These are phyloP conservation scores for Bembecia ichneumoniformis DNA, from an alignment of 2,888 invertebrate genomes.

Conservation along the genomic window DNA sequence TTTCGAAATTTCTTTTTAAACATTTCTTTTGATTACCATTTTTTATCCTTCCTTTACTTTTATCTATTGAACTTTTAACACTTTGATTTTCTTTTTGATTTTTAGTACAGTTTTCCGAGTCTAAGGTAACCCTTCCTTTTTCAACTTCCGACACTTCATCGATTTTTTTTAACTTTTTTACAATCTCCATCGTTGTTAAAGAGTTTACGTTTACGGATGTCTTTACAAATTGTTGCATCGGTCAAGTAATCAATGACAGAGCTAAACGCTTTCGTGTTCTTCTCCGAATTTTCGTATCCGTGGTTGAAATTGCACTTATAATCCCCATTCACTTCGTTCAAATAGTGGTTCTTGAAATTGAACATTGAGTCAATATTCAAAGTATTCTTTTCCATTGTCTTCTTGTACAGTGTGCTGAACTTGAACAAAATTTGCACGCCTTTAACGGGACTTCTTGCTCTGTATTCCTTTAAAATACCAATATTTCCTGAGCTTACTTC, in stretches of 20 bases:
- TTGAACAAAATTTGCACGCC: conserved; percentile 27
- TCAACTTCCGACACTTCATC: background rate
- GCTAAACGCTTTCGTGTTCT: conserved; percentile 13
- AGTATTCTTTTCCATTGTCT: conserved; percentile 19
- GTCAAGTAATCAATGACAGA: conserved; percentile 18
- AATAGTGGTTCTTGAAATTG: conserved; percentile 43
- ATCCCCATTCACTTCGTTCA: conserved; percentile 34
- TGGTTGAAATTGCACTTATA: conserved; percentile 18
- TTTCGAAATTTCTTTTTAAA: too few relatives aligned
- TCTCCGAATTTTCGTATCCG: conserved; percentile 8
- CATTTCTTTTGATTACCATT: conserved; percentile 20
- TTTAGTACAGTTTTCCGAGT: conserved; percentile 6
- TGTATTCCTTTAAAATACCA: conserved; percentile 7
- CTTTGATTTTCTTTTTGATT: conserved; percentile 8
- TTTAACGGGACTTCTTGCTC: conserved; percentile 14
- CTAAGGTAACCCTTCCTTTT: too few relatives aligned
- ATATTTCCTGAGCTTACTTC: conserved; percentile 19
- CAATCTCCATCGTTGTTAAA: background rate
- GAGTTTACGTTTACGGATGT: background rate
- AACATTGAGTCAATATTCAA: conserved; percentile 43
- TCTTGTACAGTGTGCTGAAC: conserved; percentile 33
- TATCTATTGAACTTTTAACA: conserved; percentile 21
- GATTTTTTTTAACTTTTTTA: conserved; percentile 5
- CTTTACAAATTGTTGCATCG: background rate
- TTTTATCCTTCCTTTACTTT: too few relatives aligned